Base-by-base conservation (phyloP, 2,113 vertebrate species). In the Hemiscyllium ocellatum region DNA sequence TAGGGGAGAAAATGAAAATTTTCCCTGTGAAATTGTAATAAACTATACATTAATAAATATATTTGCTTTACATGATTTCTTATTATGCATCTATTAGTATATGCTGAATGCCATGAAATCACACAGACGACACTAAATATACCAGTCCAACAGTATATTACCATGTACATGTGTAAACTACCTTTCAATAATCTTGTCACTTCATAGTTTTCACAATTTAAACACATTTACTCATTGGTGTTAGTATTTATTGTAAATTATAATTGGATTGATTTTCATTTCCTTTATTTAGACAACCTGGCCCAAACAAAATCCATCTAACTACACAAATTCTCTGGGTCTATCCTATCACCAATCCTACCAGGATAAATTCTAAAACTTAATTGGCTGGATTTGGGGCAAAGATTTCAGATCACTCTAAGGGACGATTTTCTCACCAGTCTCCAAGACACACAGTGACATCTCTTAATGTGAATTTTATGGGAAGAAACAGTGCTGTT, bases 1-100 rank as follows among this genome's bases (percentile, higher is more conserved):
- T 89, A 33, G 6, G 6, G 52, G 47, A 15, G 26, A 56, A 52
- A 50, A 42, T 83, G 12, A 56, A 65, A 61, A 19, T 61, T 61
- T 90, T 90, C 87, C 29, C 87, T 90, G 87, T 90, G 33, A 90
- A 90, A 33, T 90, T 90, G 87, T 61, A 90, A 90, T 90, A 90
- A 90, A 90, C 87, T 90, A 61, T 61, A 6, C 87, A 90, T 90
- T 61, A 90, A 15, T 61, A 65, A 90, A 26, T 61, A 90, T 61
- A n/a, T 90, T 90, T 61, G 87, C 33, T 61, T 89, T 90, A 17
- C 87, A 90, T 90, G 52, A 61, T 61, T 61, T 89, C 47, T 89
- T 89, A 52, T 4, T 15, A 33, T 52, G 52, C 13, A 12, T 61
- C 87, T 33, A 33, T 56, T 65, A 90, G 29, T 52, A 83, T 20